Conservation (phyloP, 2,113 vertebrate genomes). For the Colaptes auratus region DNA sequence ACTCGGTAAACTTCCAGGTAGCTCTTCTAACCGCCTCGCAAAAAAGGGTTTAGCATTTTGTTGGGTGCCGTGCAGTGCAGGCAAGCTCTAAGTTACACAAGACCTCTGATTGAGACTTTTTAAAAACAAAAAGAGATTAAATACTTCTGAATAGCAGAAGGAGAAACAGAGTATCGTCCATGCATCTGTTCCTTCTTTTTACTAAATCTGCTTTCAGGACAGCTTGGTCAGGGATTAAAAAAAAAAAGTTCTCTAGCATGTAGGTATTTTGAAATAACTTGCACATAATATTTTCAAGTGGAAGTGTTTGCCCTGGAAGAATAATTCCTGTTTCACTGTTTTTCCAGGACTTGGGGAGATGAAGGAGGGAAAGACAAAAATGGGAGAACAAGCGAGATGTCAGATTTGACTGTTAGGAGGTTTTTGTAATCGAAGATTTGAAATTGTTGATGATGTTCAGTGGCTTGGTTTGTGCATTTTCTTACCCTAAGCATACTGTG, state of each 20-base stretch:
- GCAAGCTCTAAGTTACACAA: not conserved
- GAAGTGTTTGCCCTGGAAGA: not conserved
- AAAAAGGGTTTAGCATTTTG: not conserved
- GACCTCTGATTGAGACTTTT: not conserved
- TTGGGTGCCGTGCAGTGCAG: not conserved
- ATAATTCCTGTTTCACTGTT: not conserved
- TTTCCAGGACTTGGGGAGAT: not conserved
- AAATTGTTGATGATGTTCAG: not conserved
- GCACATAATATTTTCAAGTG: not conserved
- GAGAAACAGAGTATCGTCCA: not conserved
- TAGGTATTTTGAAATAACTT: not conserved
- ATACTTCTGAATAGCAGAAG: not conserved
- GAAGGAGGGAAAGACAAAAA: not conserved
- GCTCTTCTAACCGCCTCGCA: not conserved
- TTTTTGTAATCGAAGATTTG: not conserved
- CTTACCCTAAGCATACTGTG: not conserved
- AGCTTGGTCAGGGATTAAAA: not conserved
- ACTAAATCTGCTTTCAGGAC: not conserved
- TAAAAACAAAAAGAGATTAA: not conserved
- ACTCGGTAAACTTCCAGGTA: constrained; percentile 1
- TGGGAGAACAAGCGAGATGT: not conserved
- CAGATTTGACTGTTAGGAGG: not conserved
- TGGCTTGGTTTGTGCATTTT: not conserved
- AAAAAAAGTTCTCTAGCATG: not conserved
- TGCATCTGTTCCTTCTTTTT: not conserved